Conservation (phyloP, 2,113 vertebrate species). For the Bos taurus region ARS-UCD2.0 NC_037343.1:48502501-48503000, state of each 20-base stretch:
- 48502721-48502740: background rate
- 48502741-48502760: background rate
- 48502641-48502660: background rate
- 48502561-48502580: background rate
- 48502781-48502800: background rate
- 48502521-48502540: rapidly evolving
- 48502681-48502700: rapidly evolving
- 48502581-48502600: rapidly evolving
- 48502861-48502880: background rate
- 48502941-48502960: background rate
- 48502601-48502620: background rate
- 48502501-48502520: background rate
- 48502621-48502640: background rate
- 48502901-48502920: background rate
- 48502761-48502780: background rate
- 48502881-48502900: background rate
- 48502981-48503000: background rate
- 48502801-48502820: background rate
- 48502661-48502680: background rate
- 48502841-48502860: background rate
- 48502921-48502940: background rate
- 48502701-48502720: background rate
- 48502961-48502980: background rate
- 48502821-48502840: background rate
- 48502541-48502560: background rate